Evolutionary conservation across 2,113 vertebrate genomes (phyloP).

Genomic region (Apteryx mantelli): DNA sequence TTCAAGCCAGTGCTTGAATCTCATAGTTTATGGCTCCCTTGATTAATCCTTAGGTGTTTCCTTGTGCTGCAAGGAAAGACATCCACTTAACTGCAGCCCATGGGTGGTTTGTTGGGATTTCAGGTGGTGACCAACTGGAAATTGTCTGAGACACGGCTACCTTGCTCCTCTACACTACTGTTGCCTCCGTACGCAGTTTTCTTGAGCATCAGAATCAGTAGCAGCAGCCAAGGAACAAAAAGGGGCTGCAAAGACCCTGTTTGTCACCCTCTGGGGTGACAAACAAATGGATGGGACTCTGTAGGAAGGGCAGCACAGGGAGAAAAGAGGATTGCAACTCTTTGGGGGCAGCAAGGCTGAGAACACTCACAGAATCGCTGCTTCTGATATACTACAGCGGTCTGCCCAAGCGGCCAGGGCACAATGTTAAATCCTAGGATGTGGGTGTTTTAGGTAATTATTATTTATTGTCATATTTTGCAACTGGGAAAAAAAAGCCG

Average conservation of each 20-base stretch:
- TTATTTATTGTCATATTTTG: constrained; percentile 27
- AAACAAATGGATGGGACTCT: not conserved
- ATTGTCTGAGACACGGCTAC: not conserved
- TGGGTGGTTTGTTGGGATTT: not conserved
- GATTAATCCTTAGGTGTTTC: not conserved
- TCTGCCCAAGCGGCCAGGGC: not conserved
- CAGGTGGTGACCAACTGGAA: not conserved
- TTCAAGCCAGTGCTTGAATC: not conserved
- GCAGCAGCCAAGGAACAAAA: not conserved
- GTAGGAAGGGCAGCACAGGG: not conserved
- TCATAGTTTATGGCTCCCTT: not conserved
- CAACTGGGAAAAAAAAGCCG: not conserved
- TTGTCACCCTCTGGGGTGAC: not conserved
- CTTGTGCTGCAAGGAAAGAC: too few relatives aligned
- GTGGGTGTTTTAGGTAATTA: constrained; percentile 37
- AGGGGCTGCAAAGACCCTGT: not conserved
- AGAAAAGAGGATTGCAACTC: not conserved
- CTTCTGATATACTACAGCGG: not conserved
- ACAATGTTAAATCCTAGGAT: not conserved
- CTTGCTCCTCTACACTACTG: rapidly evolving
- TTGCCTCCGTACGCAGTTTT: not conserved
- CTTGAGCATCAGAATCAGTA: not conserved
- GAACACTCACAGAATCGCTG: not conserved
- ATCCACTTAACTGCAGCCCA: not conserved
- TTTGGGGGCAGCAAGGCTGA: not conserved